phyloP scores from a whole-genome alignment of 2,797 vertebrate species.

The Strix occidentalis region DNA sequence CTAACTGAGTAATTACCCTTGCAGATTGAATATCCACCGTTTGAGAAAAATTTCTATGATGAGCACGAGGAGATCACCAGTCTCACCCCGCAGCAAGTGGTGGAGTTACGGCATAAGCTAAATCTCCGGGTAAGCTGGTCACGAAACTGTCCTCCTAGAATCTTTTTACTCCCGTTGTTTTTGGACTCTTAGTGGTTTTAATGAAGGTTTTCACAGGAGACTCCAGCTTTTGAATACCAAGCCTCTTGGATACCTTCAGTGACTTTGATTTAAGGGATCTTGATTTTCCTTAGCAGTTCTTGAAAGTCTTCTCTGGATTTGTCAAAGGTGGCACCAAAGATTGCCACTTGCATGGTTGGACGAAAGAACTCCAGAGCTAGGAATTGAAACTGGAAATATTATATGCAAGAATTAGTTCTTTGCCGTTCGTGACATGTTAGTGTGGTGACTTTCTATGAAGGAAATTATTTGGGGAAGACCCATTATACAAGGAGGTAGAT shows the following conservation, averaged over 20 bases:
- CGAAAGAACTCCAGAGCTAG: neutral
- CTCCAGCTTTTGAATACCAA: neutral
- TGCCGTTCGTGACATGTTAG: neutral
- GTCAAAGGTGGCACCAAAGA: neutral
- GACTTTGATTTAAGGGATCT: neutral
- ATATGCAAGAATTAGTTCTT: neutral
- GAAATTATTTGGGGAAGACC: neutral
- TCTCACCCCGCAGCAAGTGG: constrained; percentile 85
- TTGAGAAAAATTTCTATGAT: constrained; percentile 98
- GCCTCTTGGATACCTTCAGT: neutral
- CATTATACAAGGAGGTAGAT: neutral
- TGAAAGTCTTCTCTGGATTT: neutral
- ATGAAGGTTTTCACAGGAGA: neutral
- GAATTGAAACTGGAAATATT: neutral
- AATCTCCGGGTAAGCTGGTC: constrained; percentile 87
- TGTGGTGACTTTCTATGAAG: neutral
- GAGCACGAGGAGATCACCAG: constrained; percentile 93
- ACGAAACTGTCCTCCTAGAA: neutral
- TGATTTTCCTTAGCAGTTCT: neutral
- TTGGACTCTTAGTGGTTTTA: neutral
- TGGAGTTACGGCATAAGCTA: constrained; percentile 92
- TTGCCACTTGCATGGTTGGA: neutral
- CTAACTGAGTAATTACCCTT: constrained; percentile 65
- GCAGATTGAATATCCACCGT: constrained; percentile 96
- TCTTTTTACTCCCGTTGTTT: neutral